Evolutionary conservation across 2,888 invertebrate species (phyloP).

Genomic region (Dryobotodes eremita): DNA sequence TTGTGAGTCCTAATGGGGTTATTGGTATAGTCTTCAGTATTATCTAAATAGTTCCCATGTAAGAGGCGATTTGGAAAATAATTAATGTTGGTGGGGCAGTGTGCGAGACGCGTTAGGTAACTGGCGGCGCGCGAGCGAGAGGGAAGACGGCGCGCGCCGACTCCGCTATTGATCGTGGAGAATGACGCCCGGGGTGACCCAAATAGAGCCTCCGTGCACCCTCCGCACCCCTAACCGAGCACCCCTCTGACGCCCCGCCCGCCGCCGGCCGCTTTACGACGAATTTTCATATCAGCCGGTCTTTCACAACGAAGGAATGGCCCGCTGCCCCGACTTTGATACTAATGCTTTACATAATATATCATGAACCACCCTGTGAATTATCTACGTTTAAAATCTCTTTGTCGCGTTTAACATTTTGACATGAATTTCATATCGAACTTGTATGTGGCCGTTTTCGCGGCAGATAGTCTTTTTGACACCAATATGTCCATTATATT

Average conservation of each 20-base stretch:
- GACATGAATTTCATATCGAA: conserved; percentile 57
- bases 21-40: conserved; percentile 69
- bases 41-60: conserved; percentile 78
- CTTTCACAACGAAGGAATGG: conserved; percentile 85
- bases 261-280: conserved; percentile 83
- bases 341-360: conserved; percentile 85
- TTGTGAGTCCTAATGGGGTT: conserved; percentile 42
- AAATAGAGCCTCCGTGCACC: conserved; percentile 89
- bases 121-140: conserved; percentile 84
- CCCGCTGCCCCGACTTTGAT: conserved; percentile 80
- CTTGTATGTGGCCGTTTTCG: conserved; percentile 13
- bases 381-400: conserved; percentile 77
- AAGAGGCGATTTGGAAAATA: conserved; percentile 83
- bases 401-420: conserved; percentile 71
- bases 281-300: conserved; percentile 90
- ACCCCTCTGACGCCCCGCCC: conserved; percentile 76
- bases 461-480: neutral
- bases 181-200: conserved; percentile 91
- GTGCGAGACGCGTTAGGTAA: conserved; percentile 88
- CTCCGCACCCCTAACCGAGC: conserved; percentile 78
- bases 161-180: conserved; percentile 88
- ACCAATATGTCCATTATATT: conserved; percentile 1
- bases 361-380: conserved; percentile 75
- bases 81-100: conserved; percentile 87
- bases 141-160: conserved; percentile 87